These are phyloP conservation scores for Vespertilio murinus DNA, from an alignment of 2,797 vertebrate species.

Conservation along the genomic window DNA sequence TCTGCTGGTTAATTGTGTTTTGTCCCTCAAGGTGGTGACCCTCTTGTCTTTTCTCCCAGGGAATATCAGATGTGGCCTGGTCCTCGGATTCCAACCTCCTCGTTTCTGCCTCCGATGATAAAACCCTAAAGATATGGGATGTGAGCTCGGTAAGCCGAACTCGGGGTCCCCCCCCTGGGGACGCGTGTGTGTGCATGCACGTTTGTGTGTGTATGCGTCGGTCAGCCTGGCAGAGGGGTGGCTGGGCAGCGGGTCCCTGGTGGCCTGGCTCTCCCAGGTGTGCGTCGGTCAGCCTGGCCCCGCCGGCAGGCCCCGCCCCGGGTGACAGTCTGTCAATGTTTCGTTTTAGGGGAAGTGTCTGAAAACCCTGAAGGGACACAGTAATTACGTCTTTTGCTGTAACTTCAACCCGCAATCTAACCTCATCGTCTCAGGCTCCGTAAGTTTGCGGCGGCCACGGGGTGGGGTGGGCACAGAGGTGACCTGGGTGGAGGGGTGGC, in stretches of 20 bases:
- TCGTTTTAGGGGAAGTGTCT: conserved; percentile 94
- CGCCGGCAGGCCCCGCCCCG: neutral
- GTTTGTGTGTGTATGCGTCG: no score
- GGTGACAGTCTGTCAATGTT: fast-evolving
- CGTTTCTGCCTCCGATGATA: conserved; percentile 98
- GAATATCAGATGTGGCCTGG: conserved; percentile 98
- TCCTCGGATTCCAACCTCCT: conserved; percentile 99
- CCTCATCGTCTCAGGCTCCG: conserved; percentile 98
- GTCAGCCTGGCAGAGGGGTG: fast-evolving
- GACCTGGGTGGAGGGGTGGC: neutral
- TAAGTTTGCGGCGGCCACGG: conserved; percentile 83
- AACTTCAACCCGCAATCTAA: conserved; percentile 99
- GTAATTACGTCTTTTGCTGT: conserved; percentile 99
- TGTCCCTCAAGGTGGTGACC: neutral
- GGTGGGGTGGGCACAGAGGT: fast-evolving
- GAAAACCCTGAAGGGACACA: conserved; percentile 98
- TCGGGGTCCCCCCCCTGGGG: neutral
- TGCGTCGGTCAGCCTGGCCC: neutral
- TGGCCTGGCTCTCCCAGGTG: fast-evolving
- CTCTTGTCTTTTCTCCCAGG: conserved; percentile 83
- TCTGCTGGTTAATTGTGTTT: fast-evolving
- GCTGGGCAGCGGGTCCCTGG: neutral
- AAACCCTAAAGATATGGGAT: conserved; percentile 99
- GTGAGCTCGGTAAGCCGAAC: conserved; percentile 93
- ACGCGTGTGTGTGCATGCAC: fast-evolving